These are phyloP conservation scores for Sarcophilus harrisii DNA, from an alignment of 2,797 vertebrate species.

Conservation along the genomic window DNA sequence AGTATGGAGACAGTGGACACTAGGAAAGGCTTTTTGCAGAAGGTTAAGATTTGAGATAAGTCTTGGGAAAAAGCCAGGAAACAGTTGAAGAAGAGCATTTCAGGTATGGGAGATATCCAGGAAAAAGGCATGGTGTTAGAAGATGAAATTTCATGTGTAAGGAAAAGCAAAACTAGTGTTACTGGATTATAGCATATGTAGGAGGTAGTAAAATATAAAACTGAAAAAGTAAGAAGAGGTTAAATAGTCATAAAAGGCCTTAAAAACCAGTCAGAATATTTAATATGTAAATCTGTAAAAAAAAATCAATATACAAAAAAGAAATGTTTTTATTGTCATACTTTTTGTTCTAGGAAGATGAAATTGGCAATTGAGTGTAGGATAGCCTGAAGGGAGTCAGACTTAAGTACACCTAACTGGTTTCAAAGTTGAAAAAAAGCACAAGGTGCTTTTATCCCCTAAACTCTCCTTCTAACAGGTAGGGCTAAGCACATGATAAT, in stretches of 20 bases:
- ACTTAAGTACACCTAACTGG: background rate
- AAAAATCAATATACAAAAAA: too few species aligned
- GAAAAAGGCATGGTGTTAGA: background rate
- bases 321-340: background rate
- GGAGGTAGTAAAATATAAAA: background rate
- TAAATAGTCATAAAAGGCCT: background rate
- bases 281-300: background rate
- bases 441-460: background rate
- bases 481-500: background rate
- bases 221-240: background rate
- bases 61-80: background rate
- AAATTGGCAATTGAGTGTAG: background rate
- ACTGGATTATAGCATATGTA: background rate
- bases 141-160: background rate
- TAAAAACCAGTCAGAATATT: background rate
- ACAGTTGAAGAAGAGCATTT: background rate
- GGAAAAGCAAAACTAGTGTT: background rate
- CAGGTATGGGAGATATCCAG: background rate
- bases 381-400: background rate
- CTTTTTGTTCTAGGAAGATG: background rate
- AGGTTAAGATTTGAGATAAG: background rate
- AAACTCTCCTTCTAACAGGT: background rate
- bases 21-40: background rate
- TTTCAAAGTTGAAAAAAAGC: background rate
- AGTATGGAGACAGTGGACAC: background rate